These are phyloP conservation scores for Agrochola macilenta DNA, from an alignment of 2,888 invertebrate species.

Conservation along the genomic window DNA sequence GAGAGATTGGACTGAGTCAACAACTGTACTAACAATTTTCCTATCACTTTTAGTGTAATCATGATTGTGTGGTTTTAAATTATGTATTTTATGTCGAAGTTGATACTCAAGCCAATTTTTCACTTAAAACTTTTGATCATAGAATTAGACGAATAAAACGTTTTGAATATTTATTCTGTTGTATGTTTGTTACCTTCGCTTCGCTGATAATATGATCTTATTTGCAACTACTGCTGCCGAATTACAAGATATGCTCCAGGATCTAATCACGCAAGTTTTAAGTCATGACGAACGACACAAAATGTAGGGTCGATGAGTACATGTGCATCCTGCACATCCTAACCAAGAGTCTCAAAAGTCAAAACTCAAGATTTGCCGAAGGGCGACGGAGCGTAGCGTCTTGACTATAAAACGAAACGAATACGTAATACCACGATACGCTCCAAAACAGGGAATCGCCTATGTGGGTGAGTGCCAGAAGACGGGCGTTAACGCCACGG, in stretches of 20 bases:
- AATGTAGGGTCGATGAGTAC: not conserved
- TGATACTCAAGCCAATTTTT: constrained; percentile 79
- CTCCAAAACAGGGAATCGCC: not conserved
- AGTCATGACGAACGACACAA: no score
- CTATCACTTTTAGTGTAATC: constrained; percentile 63
- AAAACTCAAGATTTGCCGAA: not conserved
- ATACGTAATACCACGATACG: not conserved
- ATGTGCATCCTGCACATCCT: not conserved
- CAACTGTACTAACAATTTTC: constrained; percentile 55
- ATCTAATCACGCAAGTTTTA: not conserved
- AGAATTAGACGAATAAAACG: constrained; percentile 87
- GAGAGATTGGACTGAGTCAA: constrained; percentile 81
- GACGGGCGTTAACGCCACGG: not conserved
- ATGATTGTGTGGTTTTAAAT: constrained; percentile 63
- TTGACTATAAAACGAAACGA: not conserved
- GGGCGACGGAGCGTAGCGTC: not conserved
- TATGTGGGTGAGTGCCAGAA: not conserved
- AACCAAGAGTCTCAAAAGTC: not conserved
- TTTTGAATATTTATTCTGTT: constrained; percentile 79
- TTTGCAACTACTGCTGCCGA: not conserved
- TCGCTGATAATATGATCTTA: not conserved
- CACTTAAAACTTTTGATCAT: constrained; percentile 83
- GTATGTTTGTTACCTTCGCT: constrained; percentile 56
- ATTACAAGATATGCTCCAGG: not conserved
- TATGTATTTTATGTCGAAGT: constrained; percentile 61